These are phyloP conservation scores for Sarcophaga bullata DNA, from an alignment of 1,140 invertebrate species.

Conservation along the genomic window DNA sequence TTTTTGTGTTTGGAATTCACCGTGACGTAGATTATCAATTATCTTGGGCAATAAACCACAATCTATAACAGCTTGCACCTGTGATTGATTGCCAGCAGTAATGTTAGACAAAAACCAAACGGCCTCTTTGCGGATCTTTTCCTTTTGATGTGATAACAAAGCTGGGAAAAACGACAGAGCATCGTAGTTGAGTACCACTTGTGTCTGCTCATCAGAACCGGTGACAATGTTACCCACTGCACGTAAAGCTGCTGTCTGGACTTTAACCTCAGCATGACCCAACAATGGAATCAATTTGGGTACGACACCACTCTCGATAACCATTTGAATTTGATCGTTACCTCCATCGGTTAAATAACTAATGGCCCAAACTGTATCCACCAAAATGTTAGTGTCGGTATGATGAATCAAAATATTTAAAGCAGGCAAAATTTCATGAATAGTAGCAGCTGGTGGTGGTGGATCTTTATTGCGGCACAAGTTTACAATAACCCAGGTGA, in stretches of 20 bases:
- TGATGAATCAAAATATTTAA: conserved; percentile 95
- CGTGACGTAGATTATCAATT: conserved; percentile 91
- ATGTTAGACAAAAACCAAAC: conserved; percentile 99
- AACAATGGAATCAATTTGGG: conserved; percentile 94
- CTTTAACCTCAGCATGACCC: conserved; percentile 96
- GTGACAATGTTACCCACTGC: conserved; percentile 99
- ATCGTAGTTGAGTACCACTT: conserved; percentile 91
- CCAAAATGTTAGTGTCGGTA: conserved; percentile 95
- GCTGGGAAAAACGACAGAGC: conserved; percentile 92
- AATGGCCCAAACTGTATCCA: conserved; percentile 99
- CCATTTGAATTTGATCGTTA: conserved; percentile 99
- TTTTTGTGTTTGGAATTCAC: conserved; percentile 99
- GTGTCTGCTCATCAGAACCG: conserved; percentile 98
- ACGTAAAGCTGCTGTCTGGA: conserved; percentile 95
- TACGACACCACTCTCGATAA: conserved; percentile 96
- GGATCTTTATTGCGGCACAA: conserved; percentile 97
- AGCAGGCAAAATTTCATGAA: conserved; percentile 93
- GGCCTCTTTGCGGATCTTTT: conserved; percentile 89
- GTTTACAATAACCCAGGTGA: conserved; percentile 99
- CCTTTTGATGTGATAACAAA: conserved; percentile 84
- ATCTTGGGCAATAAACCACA: conserved; percentile 93
- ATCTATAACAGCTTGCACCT: conserved; percentile 98
- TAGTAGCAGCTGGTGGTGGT: conserved; percentile 85
- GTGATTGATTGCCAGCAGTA: conserved; percentile 95
- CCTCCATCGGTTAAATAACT: conserved; percentile 99